Conservation (phyloP, 1,140 invertebrate species). For the Cyclina sinensis region DNA sequence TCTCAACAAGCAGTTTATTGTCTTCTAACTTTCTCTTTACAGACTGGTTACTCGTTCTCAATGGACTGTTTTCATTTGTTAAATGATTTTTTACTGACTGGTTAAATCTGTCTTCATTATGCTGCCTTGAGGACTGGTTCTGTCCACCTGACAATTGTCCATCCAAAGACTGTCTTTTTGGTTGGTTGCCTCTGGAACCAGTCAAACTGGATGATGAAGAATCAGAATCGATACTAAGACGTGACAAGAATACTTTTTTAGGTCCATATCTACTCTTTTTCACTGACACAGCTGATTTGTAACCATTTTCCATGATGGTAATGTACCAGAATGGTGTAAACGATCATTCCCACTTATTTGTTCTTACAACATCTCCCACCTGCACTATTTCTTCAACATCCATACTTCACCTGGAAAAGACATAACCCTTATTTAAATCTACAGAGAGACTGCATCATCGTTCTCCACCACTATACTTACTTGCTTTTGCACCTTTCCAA, state of each 20-base stretch:
- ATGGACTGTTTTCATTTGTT: not conserved
- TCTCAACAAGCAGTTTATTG: not conserved
- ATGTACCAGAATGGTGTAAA: no score
- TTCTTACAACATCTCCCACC: no score
- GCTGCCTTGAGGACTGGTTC: not conserved
- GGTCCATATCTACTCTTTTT: slow-evolving; percentile 29
- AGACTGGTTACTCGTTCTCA: not conserved
- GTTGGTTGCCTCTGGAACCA: not conserved
- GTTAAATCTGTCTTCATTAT: not conserved
- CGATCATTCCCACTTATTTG: no score
- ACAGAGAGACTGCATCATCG: no score
- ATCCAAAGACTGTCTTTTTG: not conserved
- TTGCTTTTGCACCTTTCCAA: no score
- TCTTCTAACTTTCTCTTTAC: not conserved
- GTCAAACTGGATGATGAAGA: not conserved
- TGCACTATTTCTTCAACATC: no score
- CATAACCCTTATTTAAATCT: no score
- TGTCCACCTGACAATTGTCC: not conserved
- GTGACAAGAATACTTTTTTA: slow-evolving; percentile 45
- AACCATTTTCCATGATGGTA: slow-evolving; percentile 2
- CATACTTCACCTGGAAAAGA: no score
- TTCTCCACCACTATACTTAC: no score
- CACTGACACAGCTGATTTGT: not conserved
- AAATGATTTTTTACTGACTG: not conserved
- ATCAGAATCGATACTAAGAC: slow-evolving; percentile 36